A percentile compares a stretch with the other conserved stretches of the same genome.
Conservation (phyloP, 2,113 vertebrate genomes). For the Ammospiza nelsoni region DNA sequence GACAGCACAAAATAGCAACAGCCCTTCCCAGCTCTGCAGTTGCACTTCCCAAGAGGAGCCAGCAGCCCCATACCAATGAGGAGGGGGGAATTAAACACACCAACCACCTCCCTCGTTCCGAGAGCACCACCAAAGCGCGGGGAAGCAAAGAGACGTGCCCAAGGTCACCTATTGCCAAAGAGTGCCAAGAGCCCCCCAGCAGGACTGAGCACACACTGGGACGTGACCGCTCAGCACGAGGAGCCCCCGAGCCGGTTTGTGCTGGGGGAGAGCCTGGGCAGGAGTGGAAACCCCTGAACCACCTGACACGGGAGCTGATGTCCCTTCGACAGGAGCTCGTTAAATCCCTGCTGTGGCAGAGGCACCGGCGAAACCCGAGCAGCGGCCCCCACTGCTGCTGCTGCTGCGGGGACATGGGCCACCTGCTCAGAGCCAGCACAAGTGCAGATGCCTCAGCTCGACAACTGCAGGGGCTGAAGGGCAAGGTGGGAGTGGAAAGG, state of each 20-base stretch:
- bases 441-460: conserved; percentile 30
- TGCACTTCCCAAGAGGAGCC: neutral
- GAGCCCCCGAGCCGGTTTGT: neutral
- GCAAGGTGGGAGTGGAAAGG: neutral
- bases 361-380: conserved; percentile 1
- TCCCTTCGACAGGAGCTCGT: fast-evolving
- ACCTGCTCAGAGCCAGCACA: conserved; percentile 9
- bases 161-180: conserved; percentile 17
- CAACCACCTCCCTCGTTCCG: neutral
- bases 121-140: neutral
- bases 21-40: neutral
- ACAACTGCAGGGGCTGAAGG: conserved; percentile 47
- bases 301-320: neutral
- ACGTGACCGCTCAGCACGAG: neutral
- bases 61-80: neutral
- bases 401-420: neutral
- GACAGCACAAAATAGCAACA: neutral
- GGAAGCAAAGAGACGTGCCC: conserved; percentile 9
- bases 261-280: neutral
- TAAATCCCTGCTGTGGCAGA: neutral
- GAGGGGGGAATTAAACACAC: neutral
- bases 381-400: neutral
- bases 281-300: neutral
- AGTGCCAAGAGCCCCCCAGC: neutral
- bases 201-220: neutral